Base-by-base conservation (phyloP, 2,797 vertebrate species). In the Monodelphis domestica region DNA sequence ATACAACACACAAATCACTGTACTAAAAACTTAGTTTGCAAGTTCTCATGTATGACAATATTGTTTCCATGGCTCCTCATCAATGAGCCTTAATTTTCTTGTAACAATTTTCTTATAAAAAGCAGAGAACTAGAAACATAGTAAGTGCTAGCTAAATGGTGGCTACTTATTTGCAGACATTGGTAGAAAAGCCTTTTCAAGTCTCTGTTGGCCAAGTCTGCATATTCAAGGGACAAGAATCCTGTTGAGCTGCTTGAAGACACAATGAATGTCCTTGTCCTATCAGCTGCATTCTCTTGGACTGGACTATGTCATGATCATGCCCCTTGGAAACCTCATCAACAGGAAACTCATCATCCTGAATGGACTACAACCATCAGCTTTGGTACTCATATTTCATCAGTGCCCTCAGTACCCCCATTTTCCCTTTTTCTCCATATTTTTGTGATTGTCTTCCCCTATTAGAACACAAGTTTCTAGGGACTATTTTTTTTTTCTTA, bases 91-190 rank as follows among this genome's bases (percentile, higher is more conserved):
- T 63, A 78, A 78, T 78, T 45, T 78, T 78, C n/a, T 78, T 45
- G 78, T 24, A 78, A 17, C 24, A 70, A 21, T 50, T 26, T 21
- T 45, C n/a, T 70, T 70, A 78, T 92, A 87, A 94, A 95, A 96
- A 78, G 10, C 15, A 14, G 21, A 63, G 14, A 92, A 95, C 33
- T 94, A 95, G 90, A 96, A 53, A 94, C 17, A 78, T 21, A 78
- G n/a, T 38, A 45, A 24, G 63, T 45, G 38, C 17, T 78, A 45
- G 7, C 38, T 84, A 45, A 78, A 50, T 26, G 7, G 50, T 84
- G 38, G 3, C 26, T 45, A 38, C 21, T 45, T 84, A 3, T 45
- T 1, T 84, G 21, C 50, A 15, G n/a, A 17, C n/a, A 9, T 2
- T 70, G 63, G n/a, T 21, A 38, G 14, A 38, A n/a, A 70, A n/a